Evolutionary conservation across 2,888 invertebrate genomes (phyloP).

Genomic region (Mamestra brassicae): DNA sequence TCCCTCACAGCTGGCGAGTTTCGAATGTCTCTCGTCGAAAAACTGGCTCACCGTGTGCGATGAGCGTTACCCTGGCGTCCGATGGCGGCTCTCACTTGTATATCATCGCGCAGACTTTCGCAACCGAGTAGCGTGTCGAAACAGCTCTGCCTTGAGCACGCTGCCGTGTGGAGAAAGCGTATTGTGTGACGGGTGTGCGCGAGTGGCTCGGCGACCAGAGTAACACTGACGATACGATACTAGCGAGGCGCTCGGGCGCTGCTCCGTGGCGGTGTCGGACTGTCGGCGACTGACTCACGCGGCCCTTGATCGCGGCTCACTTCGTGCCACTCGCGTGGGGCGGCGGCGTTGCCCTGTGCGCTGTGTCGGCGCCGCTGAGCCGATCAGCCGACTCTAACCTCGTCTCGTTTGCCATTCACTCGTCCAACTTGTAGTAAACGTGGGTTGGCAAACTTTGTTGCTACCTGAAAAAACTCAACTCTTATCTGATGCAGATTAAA

Average conservation of each 20-base stretch:
- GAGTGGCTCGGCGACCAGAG: constrained; percentile 67
- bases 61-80: constrained; percentile 89
- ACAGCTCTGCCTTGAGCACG: constrained; percentile 84
- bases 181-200: constrained; percentile 61
- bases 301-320: constrained; percentile 78
- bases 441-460: constrained; percentile 36
- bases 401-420: constrained; percentile 74
- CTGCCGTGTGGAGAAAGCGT: constrained; percentile 77
- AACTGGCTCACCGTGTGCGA: constrained; percentile 89
- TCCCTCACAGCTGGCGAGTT: constrained; percentile 85
- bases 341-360: constrained; percentile 62
- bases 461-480: constrained; percentile 19
- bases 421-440: constrained; percentile 46
- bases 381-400: constrained; percentile 61
- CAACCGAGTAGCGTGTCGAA: constrained; percentile 89
- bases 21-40: constrained; percentile 86
- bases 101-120: constrained; percentile 91
- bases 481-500: constrained; percentile 14
- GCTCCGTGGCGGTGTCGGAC: constrained; percentile 68
- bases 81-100: constrained; percentile 89
- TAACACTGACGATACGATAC: constrained; percentile 55
- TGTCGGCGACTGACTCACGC: constrained; percentile 74
- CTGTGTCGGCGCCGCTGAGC: constrained; percentile 52
- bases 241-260: constrained; percentile 63
- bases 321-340: constrained; percentile 73